A percentile compares a stretch with the other conserved stretches of the same genome.
These are phyloP conservation scores for Gymnobelideus leadbeateri DNA, from an alignment of 2,113 vertebrate species.

Conservation along the genomic window DNA sequence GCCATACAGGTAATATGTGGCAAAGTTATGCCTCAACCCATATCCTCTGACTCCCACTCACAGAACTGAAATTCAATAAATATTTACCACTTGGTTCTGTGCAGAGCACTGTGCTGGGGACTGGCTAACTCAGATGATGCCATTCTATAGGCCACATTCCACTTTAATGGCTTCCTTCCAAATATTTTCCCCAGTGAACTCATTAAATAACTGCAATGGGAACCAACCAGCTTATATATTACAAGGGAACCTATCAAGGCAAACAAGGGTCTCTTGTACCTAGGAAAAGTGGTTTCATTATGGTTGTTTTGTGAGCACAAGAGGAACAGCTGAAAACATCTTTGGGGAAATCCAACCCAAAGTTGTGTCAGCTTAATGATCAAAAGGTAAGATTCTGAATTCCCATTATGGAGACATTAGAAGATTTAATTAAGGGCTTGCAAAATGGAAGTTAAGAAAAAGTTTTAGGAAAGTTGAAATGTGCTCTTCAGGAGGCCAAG, in stretches of 20 bases:
- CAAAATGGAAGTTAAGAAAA: not conserved
- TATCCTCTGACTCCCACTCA: not conserved
- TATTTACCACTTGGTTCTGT: not conserved
- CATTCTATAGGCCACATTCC: not conserved
- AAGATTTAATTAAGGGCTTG: not conserved
- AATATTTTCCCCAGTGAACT: constrained; percentile 2
- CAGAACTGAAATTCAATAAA: not conserved
- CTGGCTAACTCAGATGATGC: not conserved
- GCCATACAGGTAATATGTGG: not conserved
- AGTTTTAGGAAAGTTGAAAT: not conserved
- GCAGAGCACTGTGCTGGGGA: not conserved
- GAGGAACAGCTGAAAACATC: not conserved
- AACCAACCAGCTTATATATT: not conserved
- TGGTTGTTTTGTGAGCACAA: not conserved
- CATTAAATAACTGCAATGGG: not conserved
- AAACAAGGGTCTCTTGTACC: not conserved
- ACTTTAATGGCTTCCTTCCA: constrained; percentile 5
- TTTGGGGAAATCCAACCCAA: not conserved
- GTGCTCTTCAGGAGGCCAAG: not conserved
- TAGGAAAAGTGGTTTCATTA: not conserved
- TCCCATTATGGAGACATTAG: not conserved
- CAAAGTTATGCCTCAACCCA: not conserved
- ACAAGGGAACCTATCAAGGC: not conserved
- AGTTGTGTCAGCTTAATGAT: not conserved
- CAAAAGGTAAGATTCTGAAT: not conserved